Percentiles rank a stretch among this genome's conserved stretches.
phyloP scores from a whole-genome alignment of 2,113 vertebrate genomes.

The Bos javanicus region DNA sequence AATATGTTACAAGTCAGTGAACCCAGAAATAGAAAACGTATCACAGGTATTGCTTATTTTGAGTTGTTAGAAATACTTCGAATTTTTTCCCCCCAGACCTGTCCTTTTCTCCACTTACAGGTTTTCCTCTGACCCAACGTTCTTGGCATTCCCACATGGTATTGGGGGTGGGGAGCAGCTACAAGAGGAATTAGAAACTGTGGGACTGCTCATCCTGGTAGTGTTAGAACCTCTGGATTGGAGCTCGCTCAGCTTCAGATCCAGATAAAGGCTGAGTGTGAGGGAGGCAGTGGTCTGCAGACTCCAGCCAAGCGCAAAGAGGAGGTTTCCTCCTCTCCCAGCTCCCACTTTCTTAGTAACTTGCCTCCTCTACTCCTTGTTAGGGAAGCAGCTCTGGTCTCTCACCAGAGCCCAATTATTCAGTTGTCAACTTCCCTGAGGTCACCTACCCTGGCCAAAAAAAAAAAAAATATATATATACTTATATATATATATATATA shows the following conservation, averaged over 20 bases:
- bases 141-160: background rate
- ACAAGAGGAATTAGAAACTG: background rate
- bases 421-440: background rate
- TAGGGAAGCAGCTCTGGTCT: background rate
- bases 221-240: too few relatives aligned
- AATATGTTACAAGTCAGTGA: background rate
- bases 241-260: background rate
- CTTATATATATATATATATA: too few relatives aligned
- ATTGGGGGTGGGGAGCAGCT: too few relatives aligned
- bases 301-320: background rate
- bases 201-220: background rate
- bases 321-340: background rate
- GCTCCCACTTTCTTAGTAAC: background rate
- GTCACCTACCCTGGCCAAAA: background rate
- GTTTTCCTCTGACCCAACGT: background rate
- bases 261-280: background rate
- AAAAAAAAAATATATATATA: too few relatives aligned
- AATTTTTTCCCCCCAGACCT: background rate
- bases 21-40: background rate
- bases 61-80: background rate
- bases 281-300: background rate
- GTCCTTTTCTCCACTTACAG: background rate
- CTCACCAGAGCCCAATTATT: background rate
- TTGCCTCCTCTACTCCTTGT: background rate
- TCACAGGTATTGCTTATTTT: background rate